Base-by-base conservation (phyloP, 2,888 invertebrate genomes). In the Perdita meconis region DNA sequence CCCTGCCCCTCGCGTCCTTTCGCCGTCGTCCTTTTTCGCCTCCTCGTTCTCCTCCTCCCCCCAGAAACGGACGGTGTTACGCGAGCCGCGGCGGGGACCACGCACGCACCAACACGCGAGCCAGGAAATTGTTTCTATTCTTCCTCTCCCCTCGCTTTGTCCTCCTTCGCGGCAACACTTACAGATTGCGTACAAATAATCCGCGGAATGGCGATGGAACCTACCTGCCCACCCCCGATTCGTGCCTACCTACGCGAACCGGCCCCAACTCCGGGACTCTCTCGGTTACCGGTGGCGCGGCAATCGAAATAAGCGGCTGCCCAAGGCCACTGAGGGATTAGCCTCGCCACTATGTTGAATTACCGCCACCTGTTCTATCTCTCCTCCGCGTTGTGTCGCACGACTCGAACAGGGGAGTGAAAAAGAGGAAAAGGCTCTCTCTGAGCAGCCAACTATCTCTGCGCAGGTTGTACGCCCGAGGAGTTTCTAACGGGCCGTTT, bases 131-230 rank as follows among this genome's bases (percentile, higher is more conserved):
- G 74, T 83, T 83, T 80, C 80, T 73, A 80, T 84, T 75, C 72
- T 42, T 61, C 63, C n/a, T 56, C 19, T 19, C 22, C 16, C 38
- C 55, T n/a, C 36, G 16, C 59, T 40, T 30, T 16, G 24, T n/a
- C 64, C 19, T 65, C 55, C 72, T 51, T 57, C 59, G 40, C 42
- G 57, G 68, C 61, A 64, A 57, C 55, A 68, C 65, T 61, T 81
- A 82, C 84, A 80, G 80, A 84, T 84, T 82, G 72, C 78, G 70
- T 84, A 84, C 82, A 84, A 84, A 84, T 84, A 82, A 84, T 80
- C 75, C 65, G 38, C 65, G 53, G 65, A 73, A 77, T 65, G 66
- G 60, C 53, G 47, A 53, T 24, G 53, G 53, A 61, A 59, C 59
- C 61, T 66, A 72, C 56, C 69, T 61, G 78, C 71, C 76, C 74